These are phyloP conservation scores for Gymnocypris eckloni DNA, from an alignment of 2,797 vertebrate species.

Conservation along the genomic window DNA sequence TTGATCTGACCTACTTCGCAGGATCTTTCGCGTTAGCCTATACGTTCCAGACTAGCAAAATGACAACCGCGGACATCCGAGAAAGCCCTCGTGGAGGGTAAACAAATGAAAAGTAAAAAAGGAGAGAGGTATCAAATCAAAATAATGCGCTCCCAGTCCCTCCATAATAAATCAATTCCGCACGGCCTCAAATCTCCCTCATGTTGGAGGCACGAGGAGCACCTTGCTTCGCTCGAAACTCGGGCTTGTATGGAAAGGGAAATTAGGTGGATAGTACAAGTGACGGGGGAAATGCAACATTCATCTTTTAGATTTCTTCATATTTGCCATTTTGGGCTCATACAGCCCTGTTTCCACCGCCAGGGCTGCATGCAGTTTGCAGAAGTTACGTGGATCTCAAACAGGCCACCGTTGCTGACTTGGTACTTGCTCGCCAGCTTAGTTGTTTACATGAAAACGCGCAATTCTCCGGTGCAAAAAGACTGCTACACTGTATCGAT, in stretches of 20 bases:
- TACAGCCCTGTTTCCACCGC: slow-evolving; percentile 65
- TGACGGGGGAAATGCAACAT: slow-evolving; percentile 64
- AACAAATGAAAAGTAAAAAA: slow-evolving; percentile 37
- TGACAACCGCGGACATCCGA: slow-evolving; percentile 36
- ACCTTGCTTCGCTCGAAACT: slow-evolving; percentile 64
- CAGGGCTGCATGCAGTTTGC: slow-evolving; percentile 64
- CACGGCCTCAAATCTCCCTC: slow-evolving; percentile 71
- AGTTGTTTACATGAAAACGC: slow-evolving; percentile 50
- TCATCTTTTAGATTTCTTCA: slow-evolving; percentile 71
- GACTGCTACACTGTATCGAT: slow-evolving; percentile 54
- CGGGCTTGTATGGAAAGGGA: slow-evolving; percentile 56
- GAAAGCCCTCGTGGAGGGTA: slow-evolving; percentile 28
- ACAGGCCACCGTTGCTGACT: slow-evolving; percentile 52
- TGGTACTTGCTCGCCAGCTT: slow-evolving; percentile 48
- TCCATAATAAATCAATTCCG: slow-evolving; percentile 66
- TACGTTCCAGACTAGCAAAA: slow-evolving; percentile 47
- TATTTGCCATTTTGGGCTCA: slow-evolving; percentile 65
- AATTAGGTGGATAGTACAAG: slow-evolving; percentile 60
- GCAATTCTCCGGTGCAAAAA: slow-evolving; percentile 54
- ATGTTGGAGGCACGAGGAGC: slow-evolving; percentile 66
- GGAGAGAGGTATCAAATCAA: slow-evolving; percentile 24
- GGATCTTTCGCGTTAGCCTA: slow-evolving; percentile 44
- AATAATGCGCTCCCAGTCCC: slow-evolving; percentile 61
- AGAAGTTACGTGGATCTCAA: slow-evolving; percentile 59
- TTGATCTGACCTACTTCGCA: slow-evolving; percentile 72